Evolutionary conservation across 1,140 invertebrate genomes (phyloP).

Genomic region (Euborellia annulipes): DNA sequence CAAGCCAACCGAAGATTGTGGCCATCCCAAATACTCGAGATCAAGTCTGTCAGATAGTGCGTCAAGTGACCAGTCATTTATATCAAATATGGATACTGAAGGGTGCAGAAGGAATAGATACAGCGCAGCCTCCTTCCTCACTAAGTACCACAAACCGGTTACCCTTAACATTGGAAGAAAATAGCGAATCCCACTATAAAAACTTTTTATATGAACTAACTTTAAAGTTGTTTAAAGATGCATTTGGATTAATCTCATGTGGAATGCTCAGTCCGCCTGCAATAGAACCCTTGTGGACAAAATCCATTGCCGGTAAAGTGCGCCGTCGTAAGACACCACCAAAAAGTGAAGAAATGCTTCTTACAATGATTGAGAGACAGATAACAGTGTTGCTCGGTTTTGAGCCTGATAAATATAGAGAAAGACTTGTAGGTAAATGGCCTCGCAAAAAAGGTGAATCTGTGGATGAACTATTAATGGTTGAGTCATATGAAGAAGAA

Average conservation of each 20-base stretch:
- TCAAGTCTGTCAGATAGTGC: slow-evolving; percentile 15
- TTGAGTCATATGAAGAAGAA: slow-evolving; percentile 52
- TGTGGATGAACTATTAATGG: slow-evolving; percentile 51
- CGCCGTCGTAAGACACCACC: slow-evolving; percentile 24
- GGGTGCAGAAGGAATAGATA: slow-evolving; percentile 27
- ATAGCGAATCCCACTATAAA: slow-evolving; percentile 18
- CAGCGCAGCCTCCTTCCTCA: slow-evolving; percentile 1
- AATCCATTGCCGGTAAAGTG: slow-evolving; percentile 21
- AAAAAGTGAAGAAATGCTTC: slow-evolving; percentile 26
- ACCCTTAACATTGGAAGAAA: not conserved
- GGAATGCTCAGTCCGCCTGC: slow-evolving; percentile 31
- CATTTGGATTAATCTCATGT: slow-evolving; percentile 21
- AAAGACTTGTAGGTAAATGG: slow-evolving; percentile 45
- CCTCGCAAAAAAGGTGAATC: slow-evolving; percentile 50
- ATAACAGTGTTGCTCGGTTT: slow-evolving; percentile 38
- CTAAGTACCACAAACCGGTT: not conserved
- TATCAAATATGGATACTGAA: slow-evolving; percentile 27
- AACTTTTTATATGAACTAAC: slow-evolving; percentile 46
- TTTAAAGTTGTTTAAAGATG: slow-evolving; percentile 39
- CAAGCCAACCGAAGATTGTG: slow-evolving; percentile 16
- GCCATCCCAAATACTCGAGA: not conserved
- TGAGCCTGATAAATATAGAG: slow-evolving; percentile 32
- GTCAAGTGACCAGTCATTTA: slow-evolving; percentile 30
- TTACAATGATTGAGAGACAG: slow-evolving; percentile 35
- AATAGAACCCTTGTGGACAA: slow-evolving; percentile 29